Base-by-base conservation (phyloP, 2,888 invertebrate genomes). In the Diplolepis rosae region DNA sequence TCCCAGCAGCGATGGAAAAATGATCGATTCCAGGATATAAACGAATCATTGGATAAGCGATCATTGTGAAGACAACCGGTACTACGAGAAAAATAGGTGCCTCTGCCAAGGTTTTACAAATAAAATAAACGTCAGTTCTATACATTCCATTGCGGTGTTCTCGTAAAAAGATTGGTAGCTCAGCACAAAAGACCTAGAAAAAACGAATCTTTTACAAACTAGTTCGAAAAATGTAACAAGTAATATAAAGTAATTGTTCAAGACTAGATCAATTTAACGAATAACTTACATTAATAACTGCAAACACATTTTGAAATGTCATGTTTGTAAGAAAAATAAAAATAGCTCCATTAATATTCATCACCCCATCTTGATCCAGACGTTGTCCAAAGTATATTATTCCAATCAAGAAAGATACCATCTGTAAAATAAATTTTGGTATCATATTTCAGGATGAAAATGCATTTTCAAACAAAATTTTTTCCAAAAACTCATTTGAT, bases 301-400 rank as follows among this genome's bases (percentile, higher is more conserved):
- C 96, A 85, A 97, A 97, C n/a, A 97, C 94, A 88, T 97, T 97
- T 83, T 96, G 96, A 89, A 98, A 97, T 5, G 97, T 97, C 94
- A 97, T 95, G 85, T 96, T 97, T 15, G 96, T 96, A 61, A 97
- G 91, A 86, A 97, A 94, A 84, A 97, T 93, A 88, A 97, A 98
- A 69, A 98, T 91, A 28, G 95, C 96, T 51, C 98, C 98, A 86
- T 97, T 98, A 77, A 98, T 95, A 88, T 98, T 98, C 94, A 95
- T 95, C 0, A 98, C 96, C 1, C 96, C 98, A 82, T 95, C 95
- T 88, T 96, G 95, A 85, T 95, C 93, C 68, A 95, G 86, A 71
- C 92, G 89, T 87, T 97, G 96, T 0, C 95, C 94, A 85, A 94
- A 94, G 89, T 96, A 98, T 78, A 98, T 94, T 65, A 96, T 89